A percentile compares a stretch with the other conserved stretches of the same genome.
These are phyloP conservation scores for Dryocosmus kuriphilus DNA, from an alignment of 2,888 invertebrate species.

Conservation along the genomic window DNA sequence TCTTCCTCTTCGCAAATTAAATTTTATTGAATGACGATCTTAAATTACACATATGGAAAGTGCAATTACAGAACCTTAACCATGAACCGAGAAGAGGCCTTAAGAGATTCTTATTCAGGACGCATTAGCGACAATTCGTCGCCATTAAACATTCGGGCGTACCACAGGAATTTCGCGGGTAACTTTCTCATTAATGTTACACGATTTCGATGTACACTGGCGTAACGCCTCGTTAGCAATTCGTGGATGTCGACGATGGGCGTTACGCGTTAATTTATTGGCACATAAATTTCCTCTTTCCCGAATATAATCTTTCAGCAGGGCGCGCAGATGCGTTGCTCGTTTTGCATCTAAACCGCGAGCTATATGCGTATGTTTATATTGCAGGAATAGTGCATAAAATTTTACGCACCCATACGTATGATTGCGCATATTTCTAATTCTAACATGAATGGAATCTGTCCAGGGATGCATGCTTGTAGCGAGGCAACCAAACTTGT, in stretches of 20 bases:
- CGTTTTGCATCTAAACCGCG: conserved; percentile 42
- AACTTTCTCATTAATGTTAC: conserved; percentile 56
- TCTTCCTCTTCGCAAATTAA: too few species aligned
- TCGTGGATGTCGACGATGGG: conserved; percentile 64
- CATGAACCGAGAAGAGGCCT: background rate
- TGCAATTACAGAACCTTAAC: background rate
- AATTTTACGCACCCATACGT: background rate
- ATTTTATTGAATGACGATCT: background rate
- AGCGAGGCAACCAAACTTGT: background rate
- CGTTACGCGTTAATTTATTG: conserved; percentile 70
- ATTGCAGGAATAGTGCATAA: conserved; percentile 1
- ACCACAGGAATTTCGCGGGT: conserved; percentile 49
- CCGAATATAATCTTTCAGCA: conserved; percentile 66
- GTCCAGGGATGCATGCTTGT: background rate
- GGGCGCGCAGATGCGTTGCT: conserved; percentile 39
- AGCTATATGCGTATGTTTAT: conserved; percentile 37
- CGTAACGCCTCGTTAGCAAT: conserved; percentile 71
- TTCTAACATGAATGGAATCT: conserved; percentile 4
- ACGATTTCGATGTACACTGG: conserved; percentile 52
- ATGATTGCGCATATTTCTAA: conserved; percentile 9
- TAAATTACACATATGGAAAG: background rate
- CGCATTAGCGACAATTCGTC: conserved; percentile 33
- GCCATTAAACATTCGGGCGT: conserved; percentile 43
- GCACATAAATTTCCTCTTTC: conserved; percentile 73
- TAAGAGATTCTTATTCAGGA: background rate